These are phyloP conservation scores for Tapera naevia DNA, from an alignment of 2,797 vertebrate species.

Conservation along the genomic window DNA sequence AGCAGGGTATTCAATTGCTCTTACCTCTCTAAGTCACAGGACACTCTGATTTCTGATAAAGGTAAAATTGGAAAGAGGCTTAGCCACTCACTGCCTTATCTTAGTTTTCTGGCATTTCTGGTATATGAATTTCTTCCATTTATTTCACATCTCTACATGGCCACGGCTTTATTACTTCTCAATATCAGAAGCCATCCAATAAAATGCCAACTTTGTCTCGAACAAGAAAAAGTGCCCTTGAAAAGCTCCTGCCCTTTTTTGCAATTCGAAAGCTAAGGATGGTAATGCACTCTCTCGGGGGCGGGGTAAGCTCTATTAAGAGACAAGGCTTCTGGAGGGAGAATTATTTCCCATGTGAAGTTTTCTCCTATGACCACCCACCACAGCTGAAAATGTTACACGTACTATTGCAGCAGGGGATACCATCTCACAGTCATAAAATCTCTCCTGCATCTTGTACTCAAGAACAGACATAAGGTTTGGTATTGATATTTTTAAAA, in stretches of 20 bases:
- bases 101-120: background rate
- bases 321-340: background rate
- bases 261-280: background rate
- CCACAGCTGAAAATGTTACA: fast-evolving
- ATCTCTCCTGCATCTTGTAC: background rate
- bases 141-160: fast-evolving
- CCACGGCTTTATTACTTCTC: background rate
- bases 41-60: background rate
- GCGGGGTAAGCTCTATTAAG: background rate
- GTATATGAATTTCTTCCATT: background rate
- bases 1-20: fast-evolving
- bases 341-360: background rate
- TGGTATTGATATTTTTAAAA: background rate
- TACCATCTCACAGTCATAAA: fast-evolving
- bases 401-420: background rate
- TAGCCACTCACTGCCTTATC: background rate
- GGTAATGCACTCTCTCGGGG: fast-evolving
- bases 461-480: background rate
- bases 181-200: background rate
- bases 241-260: background rate
- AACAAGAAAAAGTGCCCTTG: background rate
- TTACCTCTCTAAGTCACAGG: background rate
- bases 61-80: background rate
- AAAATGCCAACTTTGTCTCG: background rate
- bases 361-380: fast-evolving